Evolutionary conservation across 1,140 invertebrate species (phyloP).

Genomic region (Drosophila burlai): DNA sequence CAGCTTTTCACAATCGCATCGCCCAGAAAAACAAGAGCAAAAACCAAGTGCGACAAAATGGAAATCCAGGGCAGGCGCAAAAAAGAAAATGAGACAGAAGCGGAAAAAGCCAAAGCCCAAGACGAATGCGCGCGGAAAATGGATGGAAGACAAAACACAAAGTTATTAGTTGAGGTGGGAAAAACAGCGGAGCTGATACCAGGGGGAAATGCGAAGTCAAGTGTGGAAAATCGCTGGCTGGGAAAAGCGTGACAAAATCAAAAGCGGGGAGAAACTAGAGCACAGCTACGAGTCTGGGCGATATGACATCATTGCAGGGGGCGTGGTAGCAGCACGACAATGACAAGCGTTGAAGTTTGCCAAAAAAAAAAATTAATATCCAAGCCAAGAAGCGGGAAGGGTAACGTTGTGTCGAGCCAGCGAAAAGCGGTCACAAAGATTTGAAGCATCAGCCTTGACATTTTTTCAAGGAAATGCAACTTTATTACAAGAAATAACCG

Average conservation of each 20-base stretch:
- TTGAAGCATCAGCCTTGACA: slow-evolving; percentile 40
- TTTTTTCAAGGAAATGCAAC: slow-evolving; percentile 36
- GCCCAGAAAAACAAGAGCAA: slow-evolving; percentile 32
- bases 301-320: slow-evolving; percentile 65
- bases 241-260: slow-evolving; percentile 62
- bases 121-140: slow-evolving; percentile 48
- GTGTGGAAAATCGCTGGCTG: slow-evolving; percentile 52
- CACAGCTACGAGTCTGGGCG: slow-evolving; percentile 16
- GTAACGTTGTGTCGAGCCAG: slow-evolving; percentile 22
- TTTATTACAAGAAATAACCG: slow-evolving; percentile 2
- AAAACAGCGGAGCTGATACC: slow-evolving; percentile 15
- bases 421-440: slow-evolving; percentile 26
- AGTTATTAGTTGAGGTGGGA: slow-evolving; percentile 38
- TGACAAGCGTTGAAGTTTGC: slow-evolving; percentile 36
- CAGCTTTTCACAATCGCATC: slow-evolving; percentile 48
- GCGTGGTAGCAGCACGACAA: slow-evolving; percentile 28
- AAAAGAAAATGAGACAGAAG: slow-evolving; percentile 30
- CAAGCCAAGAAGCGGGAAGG: slow-evolving; percentile 4
- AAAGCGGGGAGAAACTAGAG: slow-evolving; percentile 54
- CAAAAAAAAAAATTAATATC: background rate
- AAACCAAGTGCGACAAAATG: slow-evolving; percentile 48
- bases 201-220: slow-evolving; percentile 30
- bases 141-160: slow-evolving; percentile 26
- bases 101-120: slow-evolving; percentile 40
- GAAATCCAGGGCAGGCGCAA: slow-evolving; percentile 65